Conservation (phyloP, 2,113 vertebrate species). For the Paralichthys olivaceus region DNA sequence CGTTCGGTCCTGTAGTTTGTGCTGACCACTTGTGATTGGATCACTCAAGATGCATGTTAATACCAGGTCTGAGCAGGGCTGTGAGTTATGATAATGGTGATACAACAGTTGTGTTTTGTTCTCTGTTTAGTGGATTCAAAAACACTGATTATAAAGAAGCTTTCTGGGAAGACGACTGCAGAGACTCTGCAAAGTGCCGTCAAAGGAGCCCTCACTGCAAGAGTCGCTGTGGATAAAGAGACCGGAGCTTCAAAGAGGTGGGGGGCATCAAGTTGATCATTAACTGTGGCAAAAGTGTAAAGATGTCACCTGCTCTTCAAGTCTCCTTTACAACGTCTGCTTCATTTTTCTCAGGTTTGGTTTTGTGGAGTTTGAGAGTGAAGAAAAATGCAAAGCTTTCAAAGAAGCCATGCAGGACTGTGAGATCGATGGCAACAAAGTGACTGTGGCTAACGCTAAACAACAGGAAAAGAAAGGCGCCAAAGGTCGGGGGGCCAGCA, state of each 20-base stretch:
- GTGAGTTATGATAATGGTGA: not conserved
- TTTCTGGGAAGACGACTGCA: constrained; percentile 90
- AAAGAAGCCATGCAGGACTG: constrained; percentile 92
- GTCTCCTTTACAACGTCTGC: not conserved
- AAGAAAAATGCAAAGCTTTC: constrained; percentile 89
- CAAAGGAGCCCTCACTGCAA: constrained; percentile 87
- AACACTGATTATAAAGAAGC: constrained; percentile 89
- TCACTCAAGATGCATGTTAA: too few species aligned
- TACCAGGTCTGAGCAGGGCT: too few species aligned
- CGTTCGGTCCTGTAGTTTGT: too few species aligned
- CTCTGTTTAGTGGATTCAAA: constrained; percentile 82
- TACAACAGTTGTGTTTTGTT: not conserved
- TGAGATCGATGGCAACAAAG: constrained; percentile 91
- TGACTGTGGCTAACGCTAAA: constrained; percentile 89
- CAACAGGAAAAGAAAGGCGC: constrained; percentile 62
- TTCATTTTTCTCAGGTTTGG: constrained; percentile 84
- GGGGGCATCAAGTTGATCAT: not conserved
- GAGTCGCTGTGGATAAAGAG: constrained; percentile 86
- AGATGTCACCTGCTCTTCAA: not conserved
- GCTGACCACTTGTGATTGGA: too few species aligned
- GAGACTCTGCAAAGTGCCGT: constrained; percentile 88
- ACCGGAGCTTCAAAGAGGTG: constrained; percentile 91
- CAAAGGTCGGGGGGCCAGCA: constrained; percentile 42
- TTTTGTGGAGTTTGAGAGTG: constrained; percentile 91
- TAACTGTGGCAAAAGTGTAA: not conserved